Conservation (phyloP, 1,140 invertebrate genomes). For the Pseudomyrmex pallidus region DNA sequence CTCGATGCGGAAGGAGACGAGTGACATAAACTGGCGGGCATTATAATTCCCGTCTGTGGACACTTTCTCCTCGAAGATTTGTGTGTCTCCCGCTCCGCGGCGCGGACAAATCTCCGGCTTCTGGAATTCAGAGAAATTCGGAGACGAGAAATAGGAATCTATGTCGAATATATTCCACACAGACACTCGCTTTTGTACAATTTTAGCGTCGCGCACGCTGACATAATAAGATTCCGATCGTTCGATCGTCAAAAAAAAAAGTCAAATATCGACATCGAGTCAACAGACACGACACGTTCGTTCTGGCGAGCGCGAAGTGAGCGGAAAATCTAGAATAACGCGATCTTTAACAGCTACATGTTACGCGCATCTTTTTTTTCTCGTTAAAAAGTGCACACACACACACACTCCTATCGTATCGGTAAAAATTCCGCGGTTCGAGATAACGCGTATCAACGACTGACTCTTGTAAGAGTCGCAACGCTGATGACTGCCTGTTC, state of each 20-base stretch:
- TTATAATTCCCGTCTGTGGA: constrained; percentile 69
- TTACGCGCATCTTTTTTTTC: constrained; percentile 4
- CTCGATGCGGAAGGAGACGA: constrained; percentile 56
- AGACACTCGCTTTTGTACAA: background rate
- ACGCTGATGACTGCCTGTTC: constrained; percentile 9
- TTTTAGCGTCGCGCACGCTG: constrained; percentile 1
- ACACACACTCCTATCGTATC: constrained; percentile 5
- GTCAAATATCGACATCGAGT: background rate
- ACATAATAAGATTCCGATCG: too few species aligned
- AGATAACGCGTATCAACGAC: constrained; percentile 25
- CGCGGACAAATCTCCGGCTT: constrained; percentile 3
- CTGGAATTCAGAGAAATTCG: constrained; percentile 39
- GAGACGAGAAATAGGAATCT: constrained; percentile 26
- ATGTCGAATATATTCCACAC: constrained; percentile 62
- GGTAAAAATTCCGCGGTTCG: background rate
- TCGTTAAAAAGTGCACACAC: background rate
- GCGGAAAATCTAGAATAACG: background rate
- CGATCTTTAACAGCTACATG: background rate
- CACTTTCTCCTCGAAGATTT: constrained; percentile 69
- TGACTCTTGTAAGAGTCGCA: background rate
- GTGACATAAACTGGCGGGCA: constrained; percentile 60
- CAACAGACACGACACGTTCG: background rate
- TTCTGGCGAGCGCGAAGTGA: background rate
- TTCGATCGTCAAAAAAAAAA: background rate
- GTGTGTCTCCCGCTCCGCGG: background rate